Percentiles rank a stretch among this genome's conserved stretches.
These are phyloP conservation scores for Marronus borbonicus DNA, from an alignment of 2,888 invertebrate genomes.

Conservation along the genomic window DNA sequence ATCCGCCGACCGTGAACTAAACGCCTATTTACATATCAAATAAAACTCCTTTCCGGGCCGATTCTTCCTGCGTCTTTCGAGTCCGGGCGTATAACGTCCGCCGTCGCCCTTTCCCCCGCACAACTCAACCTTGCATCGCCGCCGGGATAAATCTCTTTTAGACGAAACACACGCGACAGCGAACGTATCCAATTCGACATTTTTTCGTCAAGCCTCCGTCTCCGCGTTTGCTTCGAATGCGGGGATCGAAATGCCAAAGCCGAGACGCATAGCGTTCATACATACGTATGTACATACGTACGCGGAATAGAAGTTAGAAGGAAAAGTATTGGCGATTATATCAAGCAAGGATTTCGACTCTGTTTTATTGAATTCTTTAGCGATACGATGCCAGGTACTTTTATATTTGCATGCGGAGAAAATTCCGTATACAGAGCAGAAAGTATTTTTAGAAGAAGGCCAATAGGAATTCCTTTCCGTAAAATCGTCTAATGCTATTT, in stretches of 20 bases:
- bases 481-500: too few relatives aligned
- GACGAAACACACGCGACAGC: constrained; percentile 9
- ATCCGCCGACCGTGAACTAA: constrained; percentile 49
- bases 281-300: too few relatives aligned
- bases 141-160: constrained; percentile 23
- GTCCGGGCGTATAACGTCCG: background rate
- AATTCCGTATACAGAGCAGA: too few relatives aligned
- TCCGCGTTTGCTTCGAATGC: background rate
- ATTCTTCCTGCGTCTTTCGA: constrained; percentile 38
- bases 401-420: background rate
- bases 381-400: constrained; percentile 6
- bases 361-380: constrained; percentile 32
- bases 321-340: constrained; percentile 19
- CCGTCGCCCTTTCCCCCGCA: constrained; percentile 9
- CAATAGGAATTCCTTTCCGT: too few relatives aligned
- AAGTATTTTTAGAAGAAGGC: too few relatives aligned
- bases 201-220: constrained; percentile 22
- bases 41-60: constrained; percentile 47
- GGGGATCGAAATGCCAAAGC: background rate
- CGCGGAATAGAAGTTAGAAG: background rate
- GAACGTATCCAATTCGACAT: constrained; percentile 21
- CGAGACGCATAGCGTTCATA: background rate
- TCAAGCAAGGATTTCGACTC: constrained; percentile 15
- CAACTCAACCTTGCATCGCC: constrained; percentile 18
- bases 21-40: constrained; percentile 51